Evolutionary conservation across 2,113 vertebrate genomes (phyloP).

Genomic region (Hiodon tergisus): DNA sequence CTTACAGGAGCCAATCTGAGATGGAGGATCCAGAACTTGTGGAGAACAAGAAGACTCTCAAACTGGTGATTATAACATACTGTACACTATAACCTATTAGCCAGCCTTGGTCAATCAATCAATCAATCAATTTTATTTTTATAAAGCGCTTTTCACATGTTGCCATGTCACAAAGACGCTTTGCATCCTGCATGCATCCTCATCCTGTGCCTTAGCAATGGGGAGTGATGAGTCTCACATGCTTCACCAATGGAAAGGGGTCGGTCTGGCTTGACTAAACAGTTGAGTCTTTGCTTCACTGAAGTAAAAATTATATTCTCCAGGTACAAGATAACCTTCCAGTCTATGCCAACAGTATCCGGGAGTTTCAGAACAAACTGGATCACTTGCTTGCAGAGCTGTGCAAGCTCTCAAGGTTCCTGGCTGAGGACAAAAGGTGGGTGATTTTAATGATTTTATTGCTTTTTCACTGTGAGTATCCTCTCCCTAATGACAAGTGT

Average conservation of each 20-base stretch:
- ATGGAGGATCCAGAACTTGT: slow-evolving; percentile 43
- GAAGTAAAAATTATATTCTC: not conserved
- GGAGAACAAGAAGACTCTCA: slow-evolving; percentile 56
- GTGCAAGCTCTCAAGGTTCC: slow-evolving; percentile 51
- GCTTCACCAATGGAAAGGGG: not conserved
- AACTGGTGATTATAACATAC: slow-evolving; percentile 61
- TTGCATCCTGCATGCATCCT: too few relatives aligned
- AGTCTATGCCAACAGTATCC: slow-evolving; percentile 43
- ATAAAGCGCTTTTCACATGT: too few relatives aligned
- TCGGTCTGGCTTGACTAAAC: too few relatives aligned
- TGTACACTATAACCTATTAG: not conserved
- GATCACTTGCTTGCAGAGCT: slow-evolving; percentile 55
- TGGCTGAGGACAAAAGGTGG: slow-evolving; percentile 60
- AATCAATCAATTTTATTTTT: too few relatives aligned
- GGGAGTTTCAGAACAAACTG: slow-evolving; percentile 55
- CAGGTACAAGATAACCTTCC: slow-evolving; percentile 58
- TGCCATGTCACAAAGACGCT: too few relatives aligned
- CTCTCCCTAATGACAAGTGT: too few relatives aligned
- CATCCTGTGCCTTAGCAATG: not conserved
- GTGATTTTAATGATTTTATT: too few relatives aligned
- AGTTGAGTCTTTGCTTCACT: not conserved
- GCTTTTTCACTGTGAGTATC: too few relatives aligned
- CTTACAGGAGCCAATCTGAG: slow-evolving; percentile 34
- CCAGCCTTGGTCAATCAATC: not conserved
- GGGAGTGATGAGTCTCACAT: not conserved